Percentiles rank a stretch among this genome's conserved stretches.
These are phyloP conservation scores for Arrhopalites spinosus DNA, from an alignment of 2,888 invertebrate species.

Conservation along the genomic window DNA sequence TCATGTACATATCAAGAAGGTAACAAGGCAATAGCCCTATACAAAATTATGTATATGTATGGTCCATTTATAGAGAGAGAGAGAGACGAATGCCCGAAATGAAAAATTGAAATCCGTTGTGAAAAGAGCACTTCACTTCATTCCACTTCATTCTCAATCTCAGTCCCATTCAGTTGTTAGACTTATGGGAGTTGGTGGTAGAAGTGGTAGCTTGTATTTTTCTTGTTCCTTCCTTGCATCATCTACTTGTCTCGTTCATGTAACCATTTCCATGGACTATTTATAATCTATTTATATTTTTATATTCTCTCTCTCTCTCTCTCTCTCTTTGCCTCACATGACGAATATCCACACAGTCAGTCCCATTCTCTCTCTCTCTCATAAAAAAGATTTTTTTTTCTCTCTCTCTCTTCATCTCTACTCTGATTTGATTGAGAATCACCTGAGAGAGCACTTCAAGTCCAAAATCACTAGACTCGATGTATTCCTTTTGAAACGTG, in stretches of 20 bases:
- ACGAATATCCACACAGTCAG: background rate
- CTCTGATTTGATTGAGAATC: conserved; percentile 31
- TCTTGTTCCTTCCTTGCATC: background rate
- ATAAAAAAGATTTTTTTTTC: too few relatives aligned
- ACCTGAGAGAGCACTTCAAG: conserved; percentile 36
- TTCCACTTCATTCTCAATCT: conserved; percentile 39
- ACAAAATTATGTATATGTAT: background rate
- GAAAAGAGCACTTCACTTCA: conserved; percentile 43
- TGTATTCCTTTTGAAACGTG: conserved; percentile 14
- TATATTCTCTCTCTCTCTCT: background rate
- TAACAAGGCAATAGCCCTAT: background rate
- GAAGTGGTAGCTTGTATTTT: too few relatives aligned
- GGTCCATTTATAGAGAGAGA: background rate
- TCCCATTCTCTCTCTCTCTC: background rate
- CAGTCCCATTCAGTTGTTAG: background rate
- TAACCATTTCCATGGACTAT: background rate
- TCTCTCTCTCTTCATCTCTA: too few relatives aligned
- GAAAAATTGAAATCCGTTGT: conserved; percentile 46
- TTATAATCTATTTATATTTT: background rate
- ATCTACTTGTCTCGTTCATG: conserved; percentile 12
- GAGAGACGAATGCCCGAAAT: conserved; percentile 30
- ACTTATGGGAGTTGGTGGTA: too few relatives aligned
- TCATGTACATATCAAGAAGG: background rate
- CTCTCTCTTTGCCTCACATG: background rate
- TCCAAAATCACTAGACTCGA: conserved; percentile 21